phyloP scores from a whole-genome alignment of 2,797 vertebrate genomes.

The Catamblyrhynchus diadema region DNA sequence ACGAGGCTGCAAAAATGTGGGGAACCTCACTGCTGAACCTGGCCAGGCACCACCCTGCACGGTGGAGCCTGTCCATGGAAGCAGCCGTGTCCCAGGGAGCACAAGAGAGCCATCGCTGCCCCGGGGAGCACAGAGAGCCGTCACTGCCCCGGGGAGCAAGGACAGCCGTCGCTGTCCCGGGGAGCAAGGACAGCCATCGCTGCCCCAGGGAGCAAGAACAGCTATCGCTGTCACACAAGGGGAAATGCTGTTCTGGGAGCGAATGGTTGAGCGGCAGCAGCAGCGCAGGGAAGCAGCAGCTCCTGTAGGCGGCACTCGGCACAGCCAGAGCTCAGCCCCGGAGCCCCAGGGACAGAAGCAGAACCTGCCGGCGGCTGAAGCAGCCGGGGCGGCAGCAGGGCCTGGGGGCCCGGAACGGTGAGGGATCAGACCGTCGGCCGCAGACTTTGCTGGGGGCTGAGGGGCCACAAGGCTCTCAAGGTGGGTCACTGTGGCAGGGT shows the following conservation, averaged over 20 bases:
- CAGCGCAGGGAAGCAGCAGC: not conserved
- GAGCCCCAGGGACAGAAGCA: not conserved
- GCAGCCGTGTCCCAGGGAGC: accelerated
- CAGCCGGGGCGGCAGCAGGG: not conserved
- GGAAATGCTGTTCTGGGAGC: accelerated
- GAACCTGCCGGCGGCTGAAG: not conserved
- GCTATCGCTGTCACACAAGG: too few species aligned
- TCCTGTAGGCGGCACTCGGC: not conserved
- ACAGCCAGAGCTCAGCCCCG: not conserved
- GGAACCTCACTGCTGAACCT: not conserved
- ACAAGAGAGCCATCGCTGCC: not conserved
- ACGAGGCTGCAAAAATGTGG: not conserved
- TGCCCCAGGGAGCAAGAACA: too few species aligned
- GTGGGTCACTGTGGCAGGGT: not conserved
- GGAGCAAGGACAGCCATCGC: too few species aligned
- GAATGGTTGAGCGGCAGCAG: not conserved
- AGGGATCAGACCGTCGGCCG: accelerated
- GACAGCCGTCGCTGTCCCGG: too few species aligned
- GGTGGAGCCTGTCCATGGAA: accelerated
- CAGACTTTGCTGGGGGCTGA: not conserved
- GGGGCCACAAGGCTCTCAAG: not conserved
- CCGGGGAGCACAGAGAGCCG: not conserved
- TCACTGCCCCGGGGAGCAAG: too few species aligned
- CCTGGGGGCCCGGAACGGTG: accelerated
- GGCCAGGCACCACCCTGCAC: accelerated